Evolutionary conservation across 2,113 vertebrate genomes (phyloP), one percentile per base, ranked within the genome.

Genomic region (Austrofundulus limnaeus): DNA sequence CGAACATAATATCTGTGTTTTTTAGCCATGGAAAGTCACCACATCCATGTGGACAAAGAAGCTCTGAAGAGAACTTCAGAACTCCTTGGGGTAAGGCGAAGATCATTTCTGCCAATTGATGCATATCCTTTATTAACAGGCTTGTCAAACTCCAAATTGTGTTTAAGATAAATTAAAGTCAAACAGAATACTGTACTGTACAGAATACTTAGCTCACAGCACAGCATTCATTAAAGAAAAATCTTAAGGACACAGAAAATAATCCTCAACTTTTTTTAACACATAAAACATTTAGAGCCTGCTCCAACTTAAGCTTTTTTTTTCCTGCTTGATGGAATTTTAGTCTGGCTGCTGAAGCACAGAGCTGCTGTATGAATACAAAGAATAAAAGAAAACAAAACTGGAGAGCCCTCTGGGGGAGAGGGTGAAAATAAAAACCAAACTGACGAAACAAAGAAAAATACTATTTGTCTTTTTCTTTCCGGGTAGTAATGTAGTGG

Each of bases 11-110:
- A 12, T 7, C 25, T 50, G 15, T 73, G 41, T 72, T 57, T 85
- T 88, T 45, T 77, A 98, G 96, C 90, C 57, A 96, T 97, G 95
- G 96, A 97, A 87, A 95, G 86, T 50, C 91, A 93, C 50, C 77
- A 46, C 80, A 93, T 98, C 63, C 88, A 87, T 2, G 93, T 98
- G 86, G 89, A 96, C 84, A 91, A 88, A 70, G 92, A 93, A 20
- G 93, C 94, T 46, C 82, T 96, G 50, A 91, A 92, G 76, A 92
- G 78, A 85, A 96, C 91, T 2, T 98, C 96, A 24, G 90, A 92
- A 14, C 87, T 96, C 70, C 90, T 98, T 6, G 95, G 92, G 92
- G 95, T 98, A 85, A 88, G 63, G 2, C 13, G 7, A 5, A 34
- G 31, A 34, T 34, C 31, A 34, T 34, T 34, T 34, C 10, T 9